These are phyloP conservation scores for Micromesistius poutassou DNA, from an alignment of 2,797 vertebrate genomes.

Conservation along the genomic window DNA sequence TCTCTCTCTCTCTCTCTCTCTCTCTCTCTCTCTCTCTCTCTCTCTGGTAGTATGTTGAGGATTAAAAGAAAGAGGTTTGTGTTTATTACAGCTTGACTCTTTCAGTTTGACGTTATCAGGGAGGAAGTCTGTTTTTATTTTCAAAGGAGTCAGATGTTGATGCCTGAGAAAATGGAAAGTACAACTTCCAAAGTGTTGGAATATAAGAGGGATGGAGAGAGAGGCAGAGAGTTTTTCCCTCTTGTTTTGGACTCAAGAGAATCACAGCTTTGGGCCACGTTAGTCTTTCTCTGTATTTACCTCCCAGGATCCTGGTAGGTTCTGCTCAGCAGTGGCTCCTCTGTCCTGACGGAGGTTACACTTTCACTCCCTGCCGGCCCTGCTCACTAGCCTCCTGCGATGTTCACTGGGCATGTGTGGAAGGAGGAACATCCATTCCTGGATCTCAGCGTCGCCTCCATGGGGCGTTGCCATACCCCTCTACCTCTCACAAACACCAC, in stretches of 20 bases:
- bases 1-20: neutral
- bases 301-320: too few relatives aligned
- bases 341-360: slow-evolving; percentile 64
- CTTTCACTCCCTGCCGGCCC: slow-evolving; percentile 55
- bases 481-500: neutral
- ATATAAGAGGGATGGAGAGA: too few relatives aligned
- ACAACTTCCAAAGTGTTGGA: too few relatives aligned
- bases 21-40: slow-evolving; percentile 9
- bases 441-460: neutral
- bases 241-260: too few relatives aligned
- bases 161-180: too few relatives aligned
- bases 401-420: neutral
- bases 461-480: neutral
- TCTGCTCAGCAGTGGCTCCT: too few relatives aligned
- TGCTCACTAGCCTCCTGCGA: neutral
- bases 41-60: neutral
- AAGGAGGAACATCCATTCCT: neutral
- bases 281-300: too few relatives aligned
- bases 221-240: too few relatives aligned
- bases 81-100: neutral
- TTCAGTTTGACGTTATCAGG: neutral
- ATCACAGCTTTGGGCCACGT: too few relatives aligned
- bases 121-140: neutral
- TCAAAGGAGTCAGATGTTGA: too few relatives aligned
- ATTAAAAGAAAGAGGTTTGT: neutral